Evolutionary conservation across 2,888 invertebrate genomes (phyloP), one percentile per base, ranked within the genome.

Genomic region (Stenodema calcarata): DNA sequence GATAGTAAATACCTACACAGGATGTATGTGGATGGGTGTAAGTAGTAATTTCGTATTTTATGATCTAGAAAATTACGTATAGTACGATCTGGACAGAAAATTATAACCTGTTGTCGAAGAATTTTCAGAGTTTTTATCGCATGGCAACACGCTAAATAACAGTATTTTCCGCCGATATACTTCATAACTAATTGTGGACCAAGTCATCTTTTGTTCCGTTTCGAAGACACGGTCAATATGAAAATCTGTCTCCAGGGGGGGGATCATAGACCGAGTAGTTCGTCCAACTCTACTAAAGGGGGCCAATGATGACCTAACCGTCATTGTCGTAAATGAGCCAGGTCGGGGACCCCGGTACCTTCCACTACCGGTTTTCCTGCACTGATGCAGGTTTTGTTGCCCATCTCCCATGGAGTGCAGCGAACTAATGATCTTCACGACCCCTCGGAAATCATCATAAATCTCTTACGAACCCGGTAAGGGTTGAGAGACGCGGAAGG

Each of bases 351-450:
- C 35, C 35, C 7, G 35, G 35, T 35, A 35, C 62, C 62, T 7
- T 30, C 41, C 14, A 73, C 73, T 73, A 73, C 73, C 73, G 73
- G 73, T 73, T 73, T 73, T n/a, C 73, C 73, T 30, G 73, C 35
- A 73, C 35, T 73, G 35, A 73, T 62, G 18, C 23, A 62, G 47
- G 62, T 23, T 23, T 62, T 62, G 62, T 62, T 62, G 62, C 62
- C 27, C 50, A 23, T 23, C 62, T 23, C 62, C 23, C 62, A 62
- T 62, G 62, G 23, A 62, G 62, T 62, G 62, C 62, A 62, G n/a
- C 27, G 23, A 62, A 62, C 62, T 62, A 62, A 62, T 62, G 62
- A 62, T 62, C 62, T 23, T 62, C 62, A 62, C 23, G 7, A 27
- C 23, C 62, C 27, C 12, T 12, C 62, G 1, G 62, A 9, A 62